Evolutionary conservation across 2,113 vertebrate genomes (phyloP).

Genomic region (Esox niger): DNA sequence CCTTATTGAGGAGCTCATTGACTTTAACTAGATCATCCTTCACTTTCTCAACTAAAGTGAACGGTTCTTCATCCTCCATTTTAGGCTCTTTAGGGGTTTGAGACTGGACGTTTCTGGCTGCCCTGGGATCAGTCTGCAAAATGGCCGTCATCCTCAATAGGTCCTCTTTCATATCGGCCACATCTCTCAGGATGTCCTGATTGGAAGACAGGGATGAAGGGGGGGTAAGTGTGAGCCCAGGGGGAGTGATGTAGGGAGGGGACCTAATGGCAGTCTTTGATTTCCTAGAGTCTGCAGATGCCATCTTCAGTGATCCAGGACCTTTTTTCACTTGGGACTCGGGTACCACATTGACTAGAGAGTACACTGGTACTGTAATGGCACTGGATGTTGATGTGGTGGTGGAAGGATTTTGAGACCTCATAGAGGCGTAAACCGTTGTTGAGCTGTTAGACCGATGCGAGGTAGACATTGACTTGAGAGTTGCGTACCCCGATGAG

Average conservation of each 20-base stretch:
- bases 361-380: constrained; percentile 93
- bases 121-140: constrained; percentile 85
- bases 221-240: constrained; percentile 74
- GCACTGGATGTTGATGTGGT: constrained; percentile 82
- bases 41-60: constrained; percentile 94
- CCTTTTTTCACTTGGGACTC: constrained; percentile 85
- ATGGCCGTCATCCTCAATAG: constrained; percentile 97
- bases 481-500: constrained; percentile 81
- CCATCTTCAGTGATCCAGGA: constrained; percentile 80
- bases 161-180: constrained; percentile 98
- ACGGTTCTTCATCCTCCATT: constrained; percentile 94
- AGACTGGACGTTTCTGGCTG: constrained; percentile 85
- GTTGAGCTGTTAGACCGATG: constrained; percentile 82
- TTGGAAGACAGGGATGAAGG: constrained; percentile 80
- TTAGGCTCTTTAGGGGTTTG: constrained; percentile 84
- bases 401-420: constrained; percentile 76
- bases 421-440: constrained; percentile 86
- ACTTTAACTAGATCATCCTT: constrained; percentile 99
- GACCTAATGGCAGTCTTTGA: constrained; percentile 86
- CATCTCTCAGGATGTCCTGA: constrained; percentile 96
- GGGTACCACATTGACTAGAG: constrained; percentile 87
- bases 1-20: constrained; percentile 94
- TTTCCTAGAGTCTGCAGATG: constrained; percentile 67
- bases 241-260: constrained; percentile 83
- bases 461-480: constrained; percentile 84